Evolutionary conservation across 2,888 invertebrate species (phyloP), one percentile per base, ranked within the genome.

Genomic region (Leptura quadrifasciata): DNA sequence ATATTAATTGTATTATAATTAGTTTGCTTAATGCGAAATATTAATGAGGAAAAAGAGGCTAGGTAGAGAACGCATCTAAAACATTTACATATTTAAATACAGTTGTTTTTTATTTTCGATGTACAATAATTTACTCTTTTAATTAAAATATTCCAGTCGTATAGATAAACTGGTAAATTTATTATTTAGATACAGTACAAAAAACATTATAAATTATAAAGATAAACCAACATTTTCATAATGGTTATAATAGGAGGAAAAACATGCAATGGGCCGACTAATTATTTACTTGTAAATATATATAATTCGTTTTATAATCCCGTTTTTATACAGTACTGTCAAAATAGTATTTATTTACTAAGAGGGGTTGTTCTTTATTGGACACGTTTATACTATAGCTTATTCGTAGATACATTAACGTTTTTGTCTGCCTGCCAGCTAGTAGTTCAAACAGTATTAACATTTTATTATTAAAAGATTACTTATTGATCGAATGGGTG

Each of bases 91-190:
- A 47, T 47, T 47, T n/a, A 47, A n/a, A 47, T 5, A 47, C 1
- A 47, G 17, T 47, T 47, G 15, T 47, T 47, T 47, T 47, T 47
- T 47, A 47, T 47, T 47, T 47, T 1, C 15, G 17, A n/a, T n/a
- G 47, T 47, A 47, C 47, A 15, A n/a, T n/a, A 47, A 47, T 47
- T 15, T 47, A 47, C 47, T 47, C 47, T 47, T 47, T 47, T 47
- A n/a, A 47, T n/a, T 47, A n/a, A 47, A 47, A 47, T 47, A 47
- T 47, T 47, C 47, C 15, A 5, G 47, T 47, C 47, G 47, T 47
- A 47, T 47, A 47, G 47, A 47, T 47, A 47, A 47, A 15, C 47
- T 12, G 47, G 47, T n/a, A 47, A 12, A 47, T 47, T 47, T 47
- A 47, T 47, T 47, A 47, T 47, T 47, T 47, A 47, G 47, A 47